Conservation (phyloP, 2,797 vertebrate genomes). For the Sebastes itinus region DNA sequence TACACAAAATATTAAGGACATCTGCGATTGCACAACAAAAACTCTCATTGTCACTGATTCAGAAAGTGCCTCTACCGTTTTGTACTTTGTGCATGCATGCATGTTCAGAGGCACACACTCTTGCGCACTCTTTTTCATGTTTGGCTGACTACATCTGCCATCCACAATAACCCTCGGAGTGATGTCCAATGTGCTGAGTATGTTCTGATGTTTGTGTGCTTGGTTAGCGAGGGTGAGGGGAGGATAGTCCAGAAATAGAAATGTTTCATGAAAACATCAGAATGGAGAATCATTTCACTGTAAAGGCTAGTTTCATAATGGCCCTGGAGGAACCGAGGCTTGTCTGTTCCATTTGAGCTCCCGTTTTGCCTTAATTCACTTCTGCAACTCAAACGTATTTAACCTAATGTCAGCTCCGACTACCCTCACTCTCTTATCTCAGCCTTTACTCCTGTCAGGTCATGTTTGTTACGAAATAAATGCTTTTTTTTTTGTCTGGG, state of each 20-base stretch:
- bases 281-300: conserved; percentile 68
- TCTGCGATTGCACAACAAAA: conserved; percentile 6
- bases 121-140: conserved; percentile 44
- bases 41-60: neutral
- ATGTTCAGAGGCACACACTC: conserved; percentile 21
- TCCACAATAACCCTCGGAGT: conserved; percentile 52
- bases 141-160: conserved; percentile 65
- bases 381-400: conserved; percentile 70
- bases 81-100: conserved; percentile 31
- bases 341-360: conserved; percentile 72
- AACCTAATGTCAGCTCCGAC: conserved; percentile 71
- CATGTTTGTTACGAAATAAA: conserved; percentile 73
- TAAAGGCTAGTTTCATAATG: conserved; percentile 72
- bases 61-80: neutral
- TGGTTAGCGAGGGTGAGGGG: conserved; percentile 49
- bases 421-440: conserved; percentile 55
- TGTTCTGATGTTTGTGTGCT: conserved; percentile 67
- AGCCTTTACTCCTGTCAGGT: conserved; percentile 72
- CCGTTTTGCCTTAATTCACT: conserved; percentile 75
- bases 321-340: conserved; percentile 61
- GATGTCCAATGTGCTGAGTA: conserved; percentile 54
- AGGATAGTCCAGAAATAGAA: conserved; percentile 75
- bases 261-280: conserved; percentile 74
- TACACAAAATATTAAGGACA: neutral
- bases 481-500: conserved; percentile 44